Base-by-base conservation (phyloP, 2,113 vertebrate genomes). In the Campylomormyrus numenius region DNA sequence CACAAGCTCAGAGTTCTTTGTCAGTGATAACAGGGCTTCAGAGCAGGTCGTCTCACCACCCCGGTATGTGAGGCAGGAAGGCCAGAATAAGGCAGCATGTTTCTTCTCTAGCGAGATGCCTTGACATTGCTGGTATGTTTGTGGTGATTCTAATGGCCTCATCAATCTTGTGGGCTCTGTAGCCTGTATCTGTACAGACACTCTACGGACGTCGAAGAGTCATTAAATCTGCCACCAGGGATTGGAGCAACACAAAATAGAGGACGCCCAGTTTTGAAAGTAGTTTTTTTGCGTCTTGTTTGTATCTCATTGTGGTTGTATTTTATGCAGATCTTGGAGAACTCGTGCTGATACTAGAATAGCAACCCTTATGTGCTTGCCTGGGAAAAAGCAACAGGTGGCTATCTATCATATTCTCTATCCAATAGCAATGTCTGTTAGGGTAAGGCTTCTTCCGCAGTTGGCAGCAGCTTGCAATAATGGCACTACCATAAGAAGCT, bases 41-140 rank as follows among this genome's bases (percentile, higher is more conserved):
- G 3, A 66, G 56, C 21, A 58, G n/a, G 31, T 42, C 31, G 27
- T 66, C 27, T 66, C 56, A 58, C 21, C 9, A 13, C 52, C 21
- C 21, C 19, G 56, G 42, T 66, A 46, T 80, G 77, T 87, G 83
- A 87, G 24, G 6, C 39, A 19, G 8, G 46, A 35, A n/a, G 10
- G 48, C 45, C 80, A 52, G 11, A 24, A 80, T n/a, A 66, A 77
- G 48, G 42, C 83, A 80, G 50, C 86, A 85, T 90, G 80, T 87
- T 90, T 89, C 50, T 46, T 90, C 85, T 92, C 89, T 48, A 77
- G 48, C 42, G 46, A 70, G 83, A 89, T 83, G 74, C 83, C 86
- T 74, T 91, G 91, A 85, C 91, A 90, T 35, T n/a, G 46, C 87
- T 85, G 77, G 83, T 62, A 90, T 35, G 62, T 85, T 27, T 66